A percentile compares a stretch with the other conserved stretches of the same genome.
phyloP scores from a whole-genome alignment of 2,113 vertebrate species.

The Reinhardtius hippoglossoides region DNA sequence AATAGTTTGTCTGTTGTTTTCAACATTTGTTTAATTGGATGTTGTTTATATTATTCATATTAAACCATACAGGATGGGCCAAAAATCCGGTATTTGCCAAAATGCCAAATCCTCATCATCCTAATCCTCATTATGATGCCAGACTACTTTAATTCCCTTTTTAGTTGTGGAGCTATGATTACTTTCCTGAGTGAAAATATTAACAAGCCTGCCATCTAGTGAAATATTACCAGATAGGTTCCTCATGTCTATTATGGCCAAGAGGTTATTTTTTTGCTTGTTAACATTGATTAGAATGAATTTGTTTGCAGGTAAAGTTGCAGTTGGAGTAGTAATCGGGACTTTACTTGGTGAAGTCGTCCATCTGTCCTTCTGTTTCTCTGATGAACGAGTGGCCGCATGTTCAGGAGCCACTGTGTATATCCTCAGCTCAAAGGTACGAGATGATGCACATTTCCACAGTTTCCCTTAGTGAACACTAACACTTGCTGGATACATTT shows the following conservation, averaged over 20 bases:
- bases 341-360: conserved; percentile 79
- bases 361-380: conserved; percentile 84
- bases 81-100: background rate
- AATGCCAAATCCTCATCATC: background rate
- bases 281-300: background rate
- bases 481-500: background rate
- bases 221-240: background rate
- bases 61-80: background rate
- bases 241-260: background rate
- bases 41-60: background rate
- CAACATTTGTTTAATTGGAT: background rate
- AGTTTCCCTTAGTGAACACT: background rate
- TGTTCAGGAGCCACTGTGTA: conserved; percentile 81
- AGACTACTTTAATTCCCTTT: background rate
- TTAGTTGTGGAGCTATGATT: background rate
- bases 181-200: conserved; percentile 13
- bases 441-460: background rate
- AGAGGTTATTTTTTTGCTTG: background rate
- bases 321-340: conserved; percentile 83
- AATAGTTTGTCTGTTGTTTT: background rate
- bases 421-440: conserved; percentile 85
- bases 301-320: conserved; percentile 80
- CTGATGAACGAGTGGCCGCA: conserved; percentile 80
- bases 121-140: background rate
- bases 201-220: conserved; percentile 42